Percentiles rank a stretch among this genome's conserved stretches.
These are phyloP conservation scores for Drosophila murphyi DNA, from an alignment of 1,140 invertebrate genomes.

Conservation along the genomic window DNA sequence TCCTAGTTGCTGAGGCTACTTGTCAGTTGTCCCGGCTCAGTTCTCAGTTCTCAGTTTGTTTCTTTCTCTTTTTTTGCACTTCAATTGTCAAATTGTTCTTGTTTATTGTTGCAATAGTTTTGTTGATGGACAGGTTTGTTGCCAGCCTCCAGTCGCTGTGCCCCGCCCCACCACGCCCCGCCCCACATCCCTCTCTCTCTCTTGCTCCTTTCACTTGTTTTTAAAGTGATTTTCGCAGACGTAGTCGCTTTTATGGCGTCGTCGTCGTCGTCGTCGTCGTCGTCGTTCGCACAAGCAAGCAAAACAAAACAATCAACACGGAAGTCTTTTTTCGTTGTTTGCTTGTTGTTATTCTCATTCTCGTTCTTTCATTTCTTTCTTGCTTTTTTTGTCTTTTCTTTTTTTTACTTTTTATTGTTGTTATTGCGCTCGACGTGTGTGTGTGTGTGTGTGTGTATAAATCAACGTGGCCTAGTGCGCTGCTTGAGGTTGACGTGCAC, in stretches of 20 bases:
- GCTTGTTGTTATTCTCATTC: slow-evolving; percentile 47
- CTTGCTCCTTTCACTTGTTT: slow-evolving; percentile 72
- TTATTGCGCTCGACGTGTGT: slow-evolving; percentile 45
- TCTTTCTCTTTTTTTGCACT: slow-evolving; percentile 42
- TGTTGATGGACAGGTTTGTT: slow-evolving; percentile 76
- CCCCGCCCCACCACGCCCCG: not conserved
- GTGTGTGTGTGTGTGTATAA: slow-evolving; percentile 44
- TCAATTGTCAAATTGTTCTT: slow-evolving; percentile 83
- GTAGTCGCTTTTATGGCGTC: slow-evolving; percentile 75
- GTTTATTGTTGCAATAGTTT: slow-evolving; percentile 82
- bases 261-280: slow-evolving; percentile 44
- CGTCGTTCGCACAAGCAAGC: slow-evolving; percentile 57
- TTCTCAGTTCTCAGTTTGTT: not conserved
- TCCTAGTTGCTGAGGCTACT: slow-evolving; percentile 39
- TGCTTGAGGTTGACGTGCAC: slow-evolving; percentile 76
- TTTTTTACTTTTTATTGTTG: slow-evolving; percentile 35
- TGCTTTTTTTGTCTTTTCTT: not conserved
- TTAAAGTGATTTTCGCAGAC: slow-evolving; percentile 76
- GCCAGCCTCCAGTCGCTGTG: slow-evolving; percentile 9
- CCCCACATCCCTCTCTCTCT: not conserved
- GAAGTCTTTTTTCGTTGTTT: slow-evolving; percentile 72
- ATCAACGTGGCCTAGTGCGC: slow-evolving; percentile 79
- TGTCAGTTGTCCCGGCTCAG: slow-evolving; percentile 17
- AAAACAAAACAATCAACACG: slow-evolving; percentile 80
- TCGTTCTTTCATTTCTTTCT: slow-evolving; percentile 9